Percentiles rank a stretch among this genome's conserved stretches.
These are phyloP conservation scores for Lerista edwardsae DNA, from an alignment of 2,797 vertebrate genomes.

Conservation along the genomic window DNA sequence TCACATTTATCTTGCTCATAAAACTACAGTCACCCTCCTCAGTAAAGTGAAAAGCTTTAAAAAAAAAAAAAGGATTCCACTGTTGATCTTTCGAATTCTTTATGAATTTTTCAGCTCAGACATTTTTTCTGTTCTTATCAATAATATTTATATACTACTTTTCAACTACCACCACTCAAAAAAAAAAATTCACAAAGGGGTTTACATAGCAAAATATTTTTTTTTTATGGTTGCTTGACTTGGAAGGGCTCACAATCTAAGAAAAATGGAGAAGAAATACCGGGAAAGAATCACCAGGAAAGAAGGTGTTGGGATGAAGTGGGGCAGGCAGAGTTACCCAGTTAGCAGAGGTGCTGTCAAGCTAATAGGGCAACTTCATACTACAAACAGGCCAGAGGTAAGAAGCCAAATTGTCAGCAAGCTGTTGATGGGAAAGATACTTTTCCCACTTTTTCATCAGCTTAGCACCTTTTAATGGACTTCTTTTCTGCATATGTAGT, in stretches of 20 bases:
- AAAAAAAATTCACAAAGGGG: too few species aligned
- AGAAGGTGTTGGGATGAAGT: too few species aligned
- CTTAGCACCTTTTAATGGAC: not conserved
- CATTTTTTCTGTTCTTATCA: not conserved
- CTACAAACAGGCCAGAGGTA: constrained; percentile 13
- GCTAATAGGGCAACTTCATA: constrained; percentile 12
- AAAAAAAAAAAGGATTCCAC: not conserved
- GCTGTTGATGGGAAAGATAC: not conserved
- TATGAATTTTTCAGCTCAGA: constrained; percentile 14
- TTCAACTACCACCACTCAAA: too few species aligned
- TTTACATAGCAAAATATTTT: too few species aligned
- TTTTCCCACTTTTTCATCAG: not conserved
- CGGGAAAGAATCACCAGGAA: too few species aligned
- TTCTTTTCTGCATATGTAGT: not conserved
- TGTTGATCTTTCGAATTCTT: not conserved
- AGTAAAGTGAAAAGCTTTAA: constrained; percentile 1
- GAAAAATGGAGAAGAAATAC: too few species aligned
- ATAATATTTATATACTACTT: too few species aligned
- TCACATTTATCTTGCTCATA: constrained; percentile 4
- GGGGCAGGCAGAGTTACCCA: too few species aligned
- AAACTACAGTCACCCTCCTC: constrained; percentile 10
- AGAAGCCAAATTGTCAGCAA: constrained; percentile 10
- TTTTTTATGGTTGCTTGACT: too few species aligned
- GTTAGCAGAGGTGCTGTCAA: not conserved
- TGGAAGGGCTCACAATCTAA: too few species aligned